Evolutionary conservation across 2,113 vertebrate genomes (phyloP).

Genomic region (Stictonetta naevosa): DNA sequence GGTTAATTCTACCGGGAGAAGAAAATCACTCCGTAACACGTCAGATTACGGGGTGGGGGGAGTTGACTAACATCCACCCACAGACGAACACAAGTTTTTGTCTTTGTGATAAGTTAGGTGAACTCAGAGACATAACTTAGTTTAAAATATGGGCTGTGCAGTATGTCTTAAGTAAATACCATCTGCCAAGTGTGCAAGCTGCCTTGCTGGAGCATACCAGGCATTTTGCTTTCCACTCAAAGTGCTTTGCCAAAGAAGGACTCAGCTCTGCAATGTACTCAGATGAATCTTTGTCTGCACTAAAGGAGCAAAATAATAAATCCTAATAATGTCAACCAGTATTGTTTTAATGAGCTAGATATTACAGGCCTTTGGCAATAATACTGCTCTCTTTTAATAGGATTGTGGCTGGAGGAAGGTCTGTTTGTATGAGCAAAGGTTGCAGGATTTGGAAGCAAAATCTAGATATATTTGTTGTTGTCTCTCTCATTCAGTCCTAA

Average conservation of each 20-base stretch:
- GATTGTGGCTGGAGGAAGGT: neutral
- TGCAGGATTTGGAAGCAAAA: constrained; percentile 1
- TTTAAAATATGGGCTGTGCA: neutral
- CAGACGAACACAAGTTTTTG: neutral
- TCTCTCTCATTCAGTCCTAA: neutral
- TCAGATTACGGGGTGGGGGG: neutral
- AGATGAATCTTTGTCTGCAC: constrained; percentile 6
- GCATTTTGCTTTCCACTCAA: neutral
- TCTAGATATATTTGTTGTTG: neutral
- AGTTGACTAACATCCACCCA: neutral
- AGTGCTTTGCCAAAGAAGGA: constrained; percentile 57
- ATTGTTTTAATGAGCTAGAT: constrained; percentile 40
- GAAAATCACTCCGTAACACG: neutral
- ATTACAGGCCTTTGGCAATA: neutral
- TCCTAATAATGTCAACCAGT: constrained; percentile 29
- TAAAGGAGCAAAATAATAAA: constrained; percentile 36
- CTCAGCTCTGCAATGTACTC: neutral
- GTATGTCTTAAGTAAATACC: neutral
- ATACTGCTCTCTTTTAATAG: neutral
- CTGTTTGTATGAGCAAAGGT: neutral
- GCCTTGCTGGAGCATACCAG: constrained; percentile 22
- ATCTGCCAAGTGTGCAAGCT: constrained; percentile 13
- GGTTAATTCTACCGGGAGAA: neutral
- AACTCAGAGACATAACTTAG: neutral
- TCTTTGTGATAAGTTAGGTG: neutral